These are phyloP conservation scores for Sterrhoptilus dennistouni DNA, from an alignment of 2,113 vertebrate species.

Conservation along the genomic window DNA sequence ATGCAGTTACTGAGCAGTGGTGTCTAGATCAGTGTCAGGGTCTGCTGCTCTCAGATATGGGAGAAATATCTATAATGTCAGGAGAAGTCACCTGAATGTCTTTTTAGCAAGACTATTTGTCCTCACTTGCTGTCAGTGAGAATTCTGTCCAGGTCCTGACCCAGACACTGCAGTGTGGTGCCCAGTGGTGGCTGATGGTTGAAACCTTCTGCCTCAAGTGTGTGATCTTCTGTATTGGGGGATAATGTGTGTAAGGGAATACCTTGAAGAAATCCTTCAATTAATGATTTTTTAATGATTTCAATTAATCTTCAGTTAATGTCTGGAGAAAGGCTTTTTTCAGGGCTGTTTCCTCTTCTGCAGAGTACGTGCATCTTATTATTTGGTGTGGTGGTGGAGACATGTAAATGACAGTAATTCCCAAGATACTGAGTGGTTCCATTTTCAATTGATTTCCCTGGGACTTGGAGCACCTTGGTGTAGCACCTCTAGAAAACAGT, in stretches of 20 bases:
- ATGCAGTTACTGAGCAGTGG: rapidly evolving
- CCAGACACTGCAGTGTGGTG: background rate
- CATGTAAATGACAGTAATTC: background rate
- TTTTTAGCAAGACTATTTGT: background rate
- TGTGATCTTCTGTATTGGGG: background rate
- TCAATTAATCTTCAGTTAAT: background rate
- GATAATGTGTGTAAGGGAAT: background rate
- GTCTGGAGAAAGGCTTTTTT: background rate
- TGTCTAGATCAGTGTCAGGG: background rate
- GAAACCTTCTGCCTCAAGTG: background rate
- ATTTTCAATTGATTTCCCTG: background rate
- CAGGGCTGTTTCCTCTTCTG: background rate
- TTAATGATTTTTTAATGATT: too few species aligned
- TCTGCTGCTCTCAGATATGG: background rate
- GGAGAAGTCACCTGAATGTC: background rate
- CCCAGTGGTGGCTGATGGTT: background rate
- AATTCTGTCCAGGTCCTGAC: background rate
- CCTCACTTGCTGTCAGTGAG: background rate
- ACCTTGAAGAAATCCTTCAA: too few species aligned
- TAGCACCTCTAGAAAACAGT: background rate
- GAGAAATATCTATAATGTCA: background rate
- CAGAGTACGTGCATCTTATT: background rate
- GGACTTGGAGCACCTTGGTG: background rate
- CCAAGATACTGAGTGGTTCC: background rate
- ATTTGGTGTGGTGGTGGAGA: rapidly evolving